Evolutionary conservation across 2,888 invertebrate genomes (phyloP).

Genomic region (Amorpha juglandis): DNA sequence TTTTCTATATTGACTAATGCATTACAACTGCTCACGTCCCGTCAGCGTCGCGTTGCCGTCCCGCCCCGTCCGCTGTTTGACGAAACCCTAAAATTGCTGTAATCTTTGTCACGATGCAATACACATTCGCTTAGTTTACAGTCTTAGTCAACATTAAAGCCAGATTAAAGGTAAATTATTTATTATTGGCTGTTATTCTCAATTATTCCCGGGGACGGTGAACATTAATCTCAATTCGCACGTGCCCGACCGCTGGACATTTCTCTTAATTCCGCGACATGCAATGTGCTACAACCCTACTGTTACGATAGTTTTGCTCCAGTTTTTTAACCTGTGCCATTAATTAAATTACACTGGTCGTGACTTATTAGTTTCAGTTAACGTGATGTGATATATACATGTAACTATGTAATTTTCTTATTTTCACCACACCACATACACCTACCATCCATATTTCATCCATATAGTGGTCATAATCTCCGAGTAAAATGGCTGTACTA

Average conservation of each 20-base stretch:
- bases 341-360: neutral
- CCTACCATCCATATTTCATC: too few relatives aligned
- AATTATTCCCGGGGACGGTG: constrained; percentile 12
- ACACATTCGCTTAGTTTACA: neutral
- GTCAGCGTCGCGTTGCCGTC: too few relatives aligned
- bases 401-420: too few relatives aligned
- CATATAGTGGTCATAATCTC: too few relatives aligned
- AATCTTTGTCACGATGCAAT: neutral
- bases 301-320: neutral
- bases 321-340: constrained; percentile 1
- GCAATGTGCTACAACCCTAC: neutral
- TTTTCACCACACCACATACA: too few relatives aligned
- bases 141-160: constrained; percentile 6
- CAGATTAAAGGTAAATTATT: constrained; percentile 15
- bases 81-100: too few relatives aligned
- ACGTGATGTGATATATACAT: neutral
- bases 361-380: neutral
- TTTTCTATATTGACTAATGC: too few relatives aligned
- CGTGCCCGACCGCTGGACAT: constrained; percentile 12
- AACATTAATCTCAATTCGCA: constrained; percentile 25
- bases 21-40: too few relatives aligned
- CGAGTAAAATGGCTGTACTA: too few relatives aligned
- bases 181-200: constrained; percentile 21
- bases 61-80: too few relatives aligned
- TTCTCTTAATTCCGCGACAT: constrained; percentile 25